phyloP scores from a whole-genome alignment of 1,140 invertebrate genomes.

The Trachymyrmex cornetzi region DNA sequence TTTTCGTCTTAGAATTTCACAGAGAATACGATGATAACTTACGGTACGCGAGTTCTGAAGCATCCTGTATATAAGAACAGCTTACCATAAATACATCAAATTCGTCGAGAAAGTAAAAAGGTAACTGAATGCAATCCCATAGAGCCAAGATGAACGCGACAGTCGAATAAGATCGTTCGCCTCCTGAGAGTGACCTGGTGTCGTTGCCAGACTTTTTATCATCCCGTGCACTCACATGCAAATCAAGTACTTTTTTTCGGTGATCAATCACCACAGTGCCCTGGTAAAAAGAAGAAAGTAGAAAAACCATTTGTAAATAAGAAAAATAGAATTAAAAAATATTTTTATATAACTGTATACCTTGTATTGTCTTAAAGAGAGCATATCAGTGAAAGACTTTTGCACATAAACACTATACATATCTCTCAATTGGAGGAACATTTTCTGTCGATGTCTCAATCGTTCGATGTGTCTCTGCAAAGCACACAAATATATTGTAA shows the following conservation, averaged over 20 bases:
- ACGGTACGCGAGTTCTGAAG: no score
- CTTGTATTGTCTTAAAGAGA: constrained; percentile 86
- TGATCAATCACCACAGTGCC: constrained; percentile 89
- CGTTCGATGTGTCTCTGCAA: constrained; percentile 82
- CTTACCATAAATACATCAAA: constrained; percentile 99
- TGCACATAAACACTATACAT: constrained; percentile 85
- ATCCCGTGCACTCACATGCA: constrained; percentile 88
- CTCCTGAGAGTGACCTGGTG: constrained; percentile 93
- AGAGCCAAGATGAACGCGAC: constrained; percentile 97
- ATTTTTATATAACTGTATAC: constrained; percentile 73
- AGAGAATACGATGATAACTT: no score
- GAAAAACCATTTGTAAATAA: background rate
- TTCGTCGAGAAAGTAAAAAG: constrained; percentile 98
- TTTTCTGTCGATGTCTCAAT: constrained; percentile 80
- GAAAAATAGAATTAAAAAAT: background rate
- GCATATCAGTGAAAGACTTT: constrained; percentile 85
- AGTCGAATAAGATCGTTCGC: constrained; percentile 97
- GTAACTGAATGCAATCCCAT: constrained; percentile 96
- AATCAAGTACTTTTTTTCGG: constrained; percentile 86
- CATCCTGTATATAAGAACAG: no score
- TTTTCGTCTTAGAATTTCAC: no score
- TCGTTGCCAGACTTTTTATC: constrained; percentile 78
- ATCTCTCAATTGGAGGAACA: constrained; percentile 83
- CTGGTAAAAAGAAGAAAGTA: constrained; percentile 79
- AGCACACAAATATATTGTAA: constrained; percentile 38